Conservation (phyloP, 2,797 vertebrate species). For the Danio jaintianensis region DNA sequence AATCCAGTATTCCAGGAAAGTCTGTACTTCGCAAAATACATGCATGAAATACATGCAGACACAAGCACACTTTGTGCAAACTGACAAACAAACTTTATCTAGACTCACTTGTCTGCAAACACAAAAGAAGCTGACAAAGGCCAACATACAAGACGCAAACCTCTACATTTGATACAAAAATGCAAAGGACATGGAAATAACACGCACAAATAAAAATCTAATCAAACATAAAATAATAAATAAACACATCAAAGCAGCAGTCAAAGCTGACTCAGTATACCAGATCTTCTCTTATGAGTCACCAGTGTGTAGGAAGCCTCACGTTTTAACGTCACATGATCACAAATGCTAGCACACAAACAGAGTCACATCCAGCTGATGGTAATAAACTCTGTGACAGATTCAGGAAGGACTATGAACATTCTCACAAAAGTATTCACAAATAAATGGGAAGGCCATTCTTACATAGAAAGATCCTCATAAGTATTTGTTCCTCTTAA, state of each 20-base stretch:
- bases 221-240: too few relatives aligned
- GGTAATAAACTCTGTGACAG: not conserved
- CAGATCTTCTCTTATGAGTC: conserved; percentile 4
- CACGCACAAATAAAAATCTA: not conserved
- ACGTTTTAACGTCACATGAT: not conserved
- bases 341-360: not conserved
- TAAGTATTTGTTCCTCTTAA: conserved; percentile 1
- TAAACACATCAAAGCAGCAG: conserved; percentile 10
- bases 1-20: conserved; percentile 25
- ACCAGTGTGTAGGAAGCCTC: conserved; percentile 14
- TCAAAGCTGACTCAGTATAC: conserved; percentile 1
- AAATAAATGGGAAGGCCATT: conserved; percentile 1
- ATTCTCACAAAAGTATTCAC: not conserved
- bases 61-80: conserved; percentile 11
- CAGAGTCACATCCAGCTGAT: not conserved
- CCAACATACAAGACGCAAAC: not conserved
- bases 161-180: not conserved
- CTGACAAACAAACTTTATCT: not conserved
- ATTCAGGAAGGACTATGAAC: not conserved
- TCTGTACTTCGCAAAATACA: not conserved
- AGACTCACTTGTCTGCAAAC: conserved; percentile 3
- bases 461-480: conserved; percentile 39
- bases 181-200: not conserved
- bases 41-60: conserved; percentile 16
- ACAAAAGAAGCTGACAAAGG: not conserved